Evolutionary conservation across 2,888 invertebrate genomes (phyloP).

Genomic region (Creontiades dilutus): DNA sequence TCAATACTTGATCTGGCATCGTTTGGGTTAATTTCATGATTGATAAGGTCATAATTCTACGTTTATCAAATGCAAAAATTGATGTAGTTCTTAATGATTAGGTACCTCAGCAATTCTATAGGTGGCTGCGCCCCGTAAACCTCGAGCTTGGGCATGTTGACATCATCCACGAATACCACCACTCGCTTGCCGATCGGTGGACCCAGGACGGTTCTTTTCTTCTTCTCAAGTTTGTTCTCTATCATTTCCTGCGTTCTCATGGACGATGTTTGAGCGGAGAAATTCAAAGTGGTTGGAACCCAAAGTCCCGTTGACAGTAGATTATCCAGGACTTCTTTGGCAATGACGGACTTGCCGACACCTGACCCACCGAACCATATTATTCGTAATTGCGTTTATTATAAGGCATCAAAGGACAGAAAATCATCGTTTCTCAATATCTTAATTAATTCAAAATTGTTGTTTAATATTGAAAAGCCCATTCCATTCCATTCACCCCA

Average conservation of each 20-base stretch:
- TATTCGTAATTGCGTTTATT: too few species aligned
- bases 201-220: constrained; percentile 88
- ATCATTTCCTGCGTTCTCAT: constrained; percentile 90
- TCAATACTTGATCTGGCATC: too few species aligned
- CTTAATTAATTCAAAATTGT: too few species aligned
- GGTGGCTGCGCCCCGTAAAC: constrained; percentile 95
- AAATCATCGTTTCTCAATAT: too few species aligned
- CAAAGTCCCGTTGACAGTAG: constrained; percentile 83
- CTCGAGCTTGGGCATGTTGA: constrained; percentile 93
- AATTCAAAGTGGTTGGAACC: constrained; percentile 89
- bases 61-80: too few species aligned
- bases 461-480: too few species aligned
- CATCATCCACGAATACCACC: constrained; percentile 92
- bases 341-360: constrained; percentile 93
- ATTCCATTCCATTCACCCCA: too few species aligned
- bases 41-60: too few species aligned
- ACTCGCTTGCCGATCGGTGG: constrained; percentile 91
- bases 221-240: constrained; percentile 90
- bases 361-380: constrained; percentile 80
- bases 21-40: too few species aligned
- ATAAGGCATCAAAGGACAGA: too few species aligned
- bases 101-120: constrained; percentile 92
- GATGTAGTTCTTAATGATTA: background rate
- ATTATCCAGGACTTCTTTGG: constrained; percentile 85
- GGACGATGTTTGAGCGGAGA: constrained; percentile 95